Percentiles rank a stretch among this genome's conserved stretches.
These are phyloP conservation scores for Liolophura sinensis DNA, from an alignment of 1,140 invertebrate species.

Conservation along the genomic window DNA sequence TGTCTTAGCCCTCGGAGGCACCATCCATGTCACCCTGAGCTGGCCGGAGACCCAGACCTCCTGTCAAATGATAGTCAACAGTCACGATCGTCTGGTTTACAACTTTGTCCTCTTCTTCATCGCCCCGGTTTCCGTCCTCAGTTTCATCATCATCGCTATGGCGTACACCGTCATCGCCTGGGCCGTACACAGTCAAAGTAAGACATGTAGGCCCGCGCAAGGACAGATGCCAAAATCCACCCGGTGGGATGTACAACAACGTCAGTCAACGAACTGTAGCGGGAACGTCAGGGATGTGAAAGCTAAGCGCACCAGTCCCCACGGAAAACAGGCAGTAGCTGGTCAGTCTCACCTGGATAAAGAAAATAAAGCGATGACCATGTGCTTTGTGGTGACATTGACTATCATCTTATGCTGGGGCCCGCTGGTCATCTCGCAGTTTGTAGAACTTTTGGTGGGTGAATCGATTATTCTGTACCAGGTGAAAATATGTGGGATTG, in stretches of 20 bases:
- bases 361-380: slow-evolving; percentile 37
- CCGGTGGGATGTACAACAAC: slow-evolving; percentile 6
- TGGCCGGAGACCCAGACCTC: slow-evolving; percentile 32
- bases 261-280: background rate
- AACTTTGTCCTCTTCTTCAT: slow-evolving; percentile 42
- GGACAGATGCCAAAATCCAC: background rate
- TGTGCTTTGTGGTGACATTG: slow-evolving; percentile 41
- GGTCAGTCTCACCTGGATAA: slow-evolving; percentile 25
- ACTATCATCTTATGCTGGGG: slow-evolving; percentile 40
- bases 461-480: slow-evolving; percentile 44
- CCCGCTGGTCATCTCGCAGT: slow-evolving; percentile 41
- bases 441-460: slow-evolving; percentile 36
- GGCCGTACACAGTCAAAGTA: slow-evolving; percentile 24
- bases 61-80: slow-evolving; percentile 30
- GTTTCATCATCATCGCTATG: slow-evolving; percentile 27
- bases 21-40: slow-evolving; percentile 30
- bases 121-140: slow-evolving; percentile 30
- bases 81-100: slow-evolving; percentile 21
- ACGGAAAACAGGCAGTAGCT: slow-evolving; percentile 20
- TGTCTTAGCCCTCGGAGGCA: slow-evolving; percentile 28
- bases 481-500: slow-evolving; percentile 46
- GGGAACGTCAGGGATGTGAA: slow-evolving; percentile 2
- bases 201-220: slow-evolving; percentile 4
- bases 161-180: slow-evolving; percentile 34
- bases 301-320: background rate